Evolutionary conservation across 2,797 vertebrate genomes (phyloP), one percentile per base, ranked within the genome.

Genomic region (Todus mexicanus): DNA sequence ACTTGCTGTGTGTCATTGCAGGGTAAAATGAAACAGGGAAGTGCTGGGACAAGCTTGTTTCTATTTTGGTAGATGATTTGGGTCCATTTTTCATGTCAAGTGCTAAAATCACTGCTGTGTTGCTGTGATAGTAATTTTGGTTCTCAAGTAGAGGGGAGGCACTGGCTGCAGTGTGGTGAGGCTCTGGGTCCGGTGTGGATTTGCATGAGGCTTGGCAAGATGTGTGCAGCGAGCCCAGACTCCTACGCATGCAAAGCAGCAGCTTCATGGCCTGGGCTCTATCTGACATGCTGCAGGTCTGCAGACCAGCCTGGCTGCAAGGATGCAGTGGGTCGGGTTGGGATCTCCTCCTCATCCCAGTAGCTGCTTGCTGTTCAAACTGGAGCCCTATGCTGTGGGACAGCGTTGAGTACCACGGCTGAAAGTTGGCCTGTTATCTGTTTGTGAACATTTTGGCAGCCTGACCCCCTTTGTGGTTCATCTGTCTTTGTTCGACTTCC

Each of bases 151-250:
- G 38, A 23, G n/a, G 26, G 10, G 42, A 31, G 15, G 66, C 56
- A 45, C 29, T 7, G 37, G 66, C 42, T 37, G 50, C 60, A 19
- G 53, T 4, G 2, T 1, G 1, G 38, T 2, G 0, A 4, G 12
- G n/a, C 40, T 37, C 92, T 61, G 29, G 35, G 9, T 20, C 38
- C 33, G 6, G 7, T 26, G 1, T 15, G 18, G 5, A 35, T 89
- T 87, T 92, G 75, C 33, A 59, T n/a, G 13, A 82, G 50, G 29
- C 22, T 35, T n/a, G 59, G 18, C 12, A 27, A 66, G 73, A 23
- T 38, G 47, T 13, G 37, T 74, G 71, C 61, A 56, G 66, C 16
- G 35, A 82, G 47, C 54, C 50, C 12, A 4, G 59, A 22, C 69
- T 80, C 79, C 61, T 68, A 7, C 51, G 5, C 29, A 21, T 66